Base-by-base conservation (phyloP, 2,888 invertebrate genomes). In the Drosophila ezoana region DNA sequence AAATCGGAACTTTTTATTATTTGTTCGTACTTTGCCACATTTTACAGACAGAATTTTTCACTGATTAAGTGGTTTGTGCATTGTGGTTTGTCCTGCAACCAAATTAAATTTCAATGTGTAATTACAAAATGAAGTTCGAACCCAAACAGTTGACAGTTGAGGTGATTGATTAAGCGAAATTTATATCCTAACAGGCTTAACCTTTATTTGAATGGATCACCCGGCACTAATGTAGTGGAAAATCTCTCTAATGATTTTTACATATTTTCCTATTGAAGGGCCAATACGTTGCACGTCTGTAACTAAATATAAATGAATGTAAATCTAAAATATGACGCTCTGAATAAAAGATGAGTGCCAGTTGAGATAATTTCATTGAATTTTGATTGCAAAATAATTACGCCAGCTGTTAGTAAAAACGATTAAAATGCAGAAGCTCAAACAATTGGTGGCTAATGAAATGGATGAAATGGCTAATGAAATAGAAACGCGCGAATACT, bases 331-430 rank as follows among this genome's bases (percentile, higher is more conserved):
- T 41, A 60, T 2, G 0, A 10, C 9, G 16, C 2, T 11, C 14
- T 20, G 13, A 14, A 59, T 60, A 53, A 41, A 56, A 44, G 14
- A 49, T 35, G 28, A 58, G 43, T 41, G 37, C 20, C 13, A 18
- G 40, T 48, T 35, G 16, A 48, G 49, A 38, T 20, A 28, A 48
- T 37, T 33, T 63, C 51, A 61, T 58, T 52, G 33, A 23, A 43
- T 54, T 72, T 53, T 58, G 51, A 81, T 85, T 52, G 56, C 9
- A 65, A 51, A 66, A 64, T 68, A 67, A 82, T 74, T 67, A 52
- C 52, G 28, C 20, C 43, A 37, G 41, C 32, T 59, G 48, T 33
- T 16, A 20, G 4, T 6, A 20, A 13, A 20, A n/a, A 51, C 52
- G 13, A 60, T 51, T 51, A 41, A 65, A 57, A 11, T 35, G 23